Evolutionary conservation across 92 coral and sea anemone genomes (phyloP).

Genomic region (Zoanthus gigantus): DNA sequence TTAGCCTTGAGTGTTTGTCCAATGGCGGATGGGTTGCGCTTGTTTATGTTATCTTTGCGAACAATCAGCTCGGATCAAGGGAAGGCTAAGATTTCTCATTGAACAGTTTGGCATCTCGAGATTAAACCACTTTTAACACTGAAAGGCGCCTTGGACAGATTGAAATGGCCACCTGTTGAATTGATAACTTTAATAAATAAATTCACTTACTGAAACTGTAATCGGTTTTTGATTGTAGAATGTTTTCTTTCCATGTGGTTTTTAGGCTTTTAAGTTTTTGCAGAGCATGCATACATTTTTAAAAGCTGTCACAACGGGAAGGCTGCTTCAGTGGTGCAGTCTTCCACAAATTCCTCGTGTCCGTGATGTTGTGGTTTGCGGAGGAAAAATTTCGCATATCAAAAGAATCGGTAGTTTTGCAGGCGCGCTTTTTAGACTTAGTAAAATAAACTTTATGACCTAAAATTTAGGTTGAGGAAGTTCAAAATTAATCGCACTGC

Average conservation of each 20-base stretch:
- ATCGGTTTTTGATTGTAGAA: slow-evolving; percentile 26
- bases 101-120: slow-evolving; percentile 50
- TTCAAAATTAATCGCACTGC: slow-evolving; percentile 9
- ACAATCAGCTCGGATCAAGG: slow-evolving; percentile 25
- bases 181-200: neutral
- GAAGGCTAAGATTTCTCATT: slow-evolving; percentile 49
- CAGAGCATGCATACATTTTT: neutral
- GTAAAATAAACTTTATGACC: slow-evolving; percentile 32
- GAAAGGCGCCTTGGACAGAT: slow-evolving; percentile 15
- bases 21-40: slow-evolving; percentile 9
- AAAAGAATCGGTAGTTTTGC: neutral
- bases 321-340: neutral
- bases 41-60: slow-evolving; percentile 42
- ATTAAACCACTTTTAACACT: slow-evolving; percentile 49
- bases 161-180: slow-evolving; percentile 8
- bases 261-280: neutral
- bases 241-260: neutral
- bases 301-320: neutral
- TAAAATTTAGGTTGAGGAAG: neutral
- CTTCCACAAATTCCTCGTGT: neutral
- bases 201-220: neutral
- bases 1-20: slow-evolving; percentile 46
- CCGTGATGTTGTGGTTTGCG: slow-evolving; percentile 31
- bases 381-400: neutral
- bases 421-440: neutral